phyloP scores from a whole-genome alignment of 2,888 invertebrate genomes.

The Macropis europaea region DNA sequence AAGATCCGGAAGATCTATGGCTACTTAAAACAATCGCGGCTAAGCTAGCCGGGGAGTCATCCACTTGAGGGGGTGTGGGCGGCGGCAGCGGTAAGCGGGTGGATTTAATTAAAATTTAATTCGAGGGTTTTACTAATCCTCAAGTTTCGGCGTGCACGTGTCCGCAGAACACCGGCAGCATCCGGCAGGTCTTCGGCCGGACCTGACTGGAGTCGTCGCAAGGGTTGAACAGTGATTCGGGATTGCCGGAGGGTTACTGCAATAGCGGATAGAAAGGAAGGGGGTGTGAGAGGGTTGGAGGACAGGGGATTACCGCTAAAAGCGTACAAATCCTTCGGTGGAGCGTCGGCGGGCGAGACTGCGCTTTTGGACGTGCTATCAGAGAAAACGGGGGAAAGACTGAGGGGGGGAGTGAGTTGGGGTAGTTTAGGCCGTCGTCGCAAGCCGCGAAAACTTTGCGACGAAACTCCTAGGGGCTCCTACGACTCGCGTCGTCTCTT shows the following conservation, averaged over 20 bases:
- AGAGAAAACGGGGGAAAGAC: slow-evolving; percentile 5
- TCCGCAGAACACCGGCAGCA: slow-evolving; percentile 28
- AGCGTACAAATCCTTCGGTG: slow-evolving; percentile 77
- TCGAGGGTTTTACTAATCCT: slow-evolving; percentile 72
- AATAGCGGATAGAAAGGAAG: slow-evolving; percentile 19
- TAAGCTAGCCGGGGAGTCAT: slow-evolving; percentile 17
- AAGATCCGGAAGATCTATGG: slow-evolving; percentile 34
- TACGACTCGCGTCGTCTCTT: neutral
- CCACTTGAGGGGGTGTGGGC: neutral
- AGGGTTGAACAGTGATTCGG: slow-evolving; percentile 64
- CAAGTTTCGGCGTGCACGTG: slow-evolving; percentile 58
- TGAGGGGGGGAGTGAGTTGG: slow-evolving; percentile 46
- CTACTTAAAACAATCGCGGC: slow-evolving; percentile 41
- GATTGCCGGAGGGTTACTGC: slow-evolving; percentile 53
- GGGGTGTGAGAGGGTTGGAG: slow-evolving; percentile 29
- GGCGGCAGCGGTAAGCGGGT: neutral
- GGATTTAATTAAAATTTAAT: slow-evolving; percentile 77
- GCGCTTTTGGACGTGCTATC: slow-evolving; percentile 28
- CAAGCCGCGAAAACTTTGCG: slow-evolving; percentile 62
- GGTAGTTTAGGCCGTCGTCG: slow-evolving; percentile 63
- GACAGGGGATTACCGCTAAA: slow-evolving; percentile 75
- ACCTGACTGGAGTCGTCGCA: slow-evolving; percentile 40
- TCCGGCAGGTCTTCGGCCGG: slow-evolving; percentile 15
- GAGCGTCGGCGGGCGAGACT: slow-evolving; percentile 50
- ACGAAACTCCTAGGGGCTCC: slow-evolving; percentile 54